Evolutionary conservation across 2,888 invertebrate species (phyloP).

Genomic region (Drosophila affinis): DNA sequence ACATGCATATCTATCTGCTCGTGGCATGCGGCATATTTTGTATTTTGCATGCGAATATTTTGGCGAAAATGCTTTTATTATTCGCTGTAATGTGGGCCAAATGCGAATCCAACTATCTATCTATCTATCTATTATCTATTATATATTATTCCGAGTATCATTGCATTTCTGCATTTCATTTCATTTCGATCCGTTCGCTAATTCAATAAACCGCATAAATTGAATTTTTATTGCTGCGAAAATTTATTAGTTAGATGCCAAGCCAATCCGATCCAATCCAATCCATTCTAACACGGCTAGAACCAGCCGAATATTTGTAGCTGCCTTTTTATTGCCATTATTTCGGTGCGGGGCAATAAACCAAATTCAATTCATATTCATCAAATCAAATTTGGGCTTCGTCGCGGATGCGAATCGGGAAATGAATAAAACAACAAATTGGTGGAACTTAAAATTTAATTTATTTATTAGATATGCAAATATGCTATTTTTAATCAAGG

Average conservation of each 20-base stretch:
- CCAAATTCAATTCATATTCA: slow-evolving; percentile 44
- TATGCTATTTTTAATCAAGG: not conserved
- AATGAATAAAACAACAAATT: not conserved
- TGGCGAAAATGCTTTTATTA: slow-evolving; percentile 68
- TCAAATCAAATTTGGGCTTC: slow-evolving; percentile 25
- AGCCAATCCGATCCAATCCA: slow-evolving; percentile 6
- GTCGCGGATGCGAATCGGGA: slow-evolving; percentile 5
- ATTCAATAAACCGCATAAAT: slow-evolving; percentile 54
- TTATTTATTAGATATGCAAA: slow-evolving; percentile 3
- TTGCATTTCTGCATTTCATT: slow-evolving; percentile 48
- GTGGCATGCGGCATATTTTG: slow-evolving; percentile 28
- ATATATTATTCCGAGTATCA: slow-evolving; percentile 24
- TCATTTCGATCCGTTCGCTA: slow-evolving; percentile 30
- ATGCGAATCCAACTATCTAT: slow-evolving; percentile 9
- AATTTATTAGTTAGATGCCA: slow-evolving; percentile 38
- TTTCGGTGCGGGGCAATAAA: slow-evolving; percentile 16
- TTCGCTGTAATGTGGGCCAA: slow-evolving; percentile 64
- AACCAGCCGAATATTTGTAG: slow-evolving; percentile 12
- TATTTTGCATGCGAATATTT: slow-evolving; percentile 62
- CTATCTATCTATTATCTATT: slow-evolving; percentile 7
- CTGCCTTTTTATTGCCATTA: slow-evolving; percentile 23
- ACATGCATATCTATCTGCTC: slow-evolving; percentile 43
- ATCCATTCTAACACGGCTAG: slow-evolving; percentile 21
- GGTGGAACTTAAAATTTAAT: slow-evolving; percentile 16
- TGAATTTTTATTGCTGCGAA: slow-evolving; percentile 44